These are phyloP conservation scores for Celastrina argiolus DNA, from an alignment of 2,888 invertebrate genomes.

Conservation along the genomic window DNA sequence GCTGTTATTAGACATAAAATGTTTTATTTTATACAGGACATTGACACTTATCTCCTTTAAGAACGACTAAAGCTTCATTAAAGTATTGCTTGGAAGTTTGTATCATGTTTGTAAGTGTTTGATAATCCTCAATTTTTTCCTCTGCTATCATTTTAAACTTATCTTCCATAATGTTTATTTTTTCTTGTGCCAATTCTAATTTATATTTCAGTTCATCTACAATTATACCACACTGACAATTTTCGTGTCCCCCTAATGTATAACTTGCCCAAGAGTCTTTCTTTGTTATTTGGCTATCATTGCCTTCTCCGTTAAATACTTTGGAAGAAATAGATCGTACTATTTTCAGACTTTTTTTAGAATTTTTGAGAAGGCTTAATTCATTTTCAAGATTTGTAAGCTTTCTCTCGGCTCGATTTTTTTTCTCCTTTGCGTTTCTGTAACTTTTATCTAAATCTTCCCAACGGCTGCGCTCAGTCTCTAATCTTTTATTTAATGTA, in stretches of 20 bases:
- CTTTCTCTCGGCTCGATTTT: conserved; percentile 55
- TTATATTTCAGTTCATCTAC: conserved; percentile 61
- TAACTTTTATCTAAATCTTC: conserved; percentile 77
- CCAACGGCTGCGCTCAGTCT: conserved; percentile 76
- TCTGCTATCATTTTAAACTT: conserved; percentile 80
- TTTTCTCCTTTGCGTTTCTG: conserved; percentile 76
- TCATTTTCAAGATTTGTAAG: conserved; percentile 49
- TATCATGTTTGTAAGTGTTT: conserved; percentile 74
- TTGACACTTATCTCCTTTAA: conserved; percentile 64
- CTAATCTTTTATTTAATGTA: conserved; percentile 76
- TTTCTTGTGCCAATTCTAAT: conserved; percentile 81
- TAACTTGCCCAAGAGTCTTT: conserved; percentile 42
- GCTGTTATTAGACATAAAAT: conserved; percentile 18
- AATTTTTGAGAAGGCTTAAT: conserved; percentile 46
- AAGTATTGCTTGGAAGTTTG: conserved; percentile 77
- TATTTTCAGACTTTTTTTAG: conserved; percentile 48
- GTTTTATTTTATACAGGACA: conserved; percentile 44
- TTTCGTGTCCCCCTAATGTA: neutral
- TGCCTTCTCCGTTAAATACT: conserved; percentile 38
- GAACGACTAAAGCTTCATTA: conserved; percentile 69
- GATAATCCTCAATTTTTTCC: conserved; percentile 79
- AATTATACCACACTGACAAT: neutral
- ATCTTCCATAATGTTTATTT: conserved; percentile 80
- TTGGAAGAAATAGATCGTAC: conserved; percentile 49
- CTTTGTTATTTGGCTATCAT: conserved; percentile 39